phyloP scores from a whole-genome alignment of 1,140 invertebrate genomes.

The Meloidogyne hapla region DNA sequence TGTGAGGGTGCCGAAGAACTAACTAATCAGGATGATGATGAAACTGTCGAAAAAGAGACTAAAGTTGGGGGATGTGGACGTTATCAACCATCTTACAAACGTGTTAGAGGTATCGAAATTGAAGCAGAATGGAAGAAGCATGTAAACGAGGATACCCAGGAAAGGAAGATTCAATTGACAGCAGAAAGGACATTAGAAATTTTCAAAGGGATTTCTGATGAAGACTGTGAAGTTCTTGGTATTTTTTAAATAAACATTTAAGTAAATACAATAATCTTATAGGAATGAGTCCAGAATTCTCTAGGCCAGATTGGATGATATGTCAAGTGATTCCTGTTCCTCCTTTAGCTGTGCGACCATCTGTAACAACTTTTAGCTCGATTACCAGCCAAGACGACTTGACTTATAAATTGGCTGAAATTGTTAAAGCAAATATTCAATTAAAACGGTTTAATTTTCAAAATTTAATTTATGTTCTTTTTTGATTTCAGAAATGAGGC shows the following conservation, averaged over 20 bases:
- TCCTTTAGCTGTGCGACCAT: conserved; percentile 84
- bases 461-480: not conserved
- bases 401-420: conserved; percentile 96
- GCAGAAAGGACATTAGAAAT: conserved; percentile 95
- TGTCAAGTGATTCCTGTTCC: conserved; percentile 94
- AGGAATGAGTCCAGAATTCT: conserved; percentile 70
- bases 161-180: conserved; percentile 85
- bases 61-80: conserved; percentile 93
- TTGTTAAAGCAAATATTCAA: conserved; percentile 98
- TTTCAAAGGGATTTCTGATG: conserved; percentile 92
- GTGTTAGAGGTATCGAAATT: conserved; percentile 81
- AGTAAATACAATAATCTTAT: conserved; percentile 25
- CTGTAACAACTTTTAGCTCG: conserved; percentile 97
- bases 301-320: conserved; percentile 99
- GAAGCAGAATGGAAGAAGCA: conserved; percentile 91
- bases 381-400: conserved; percentile 97
- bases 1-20: conserved; percentile 93
- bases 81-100: conserved; percentile 87
- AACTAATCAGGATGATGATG: conserved; percentile 37
- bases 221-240: conserved; percentile 87
- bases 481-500: conserved; percentile 81
- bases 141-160: conserved; percentile 87
- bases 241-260: conserved; percentile 69
- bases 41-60: conserved; percentile 41
- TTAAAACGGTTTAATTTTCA: conserved; percentile 66